These are phyloP conservation scores for Megalopta genalis DNA, from an alignment of 1,140 invertebrate species.

Conservation along the genomic window DNA sequence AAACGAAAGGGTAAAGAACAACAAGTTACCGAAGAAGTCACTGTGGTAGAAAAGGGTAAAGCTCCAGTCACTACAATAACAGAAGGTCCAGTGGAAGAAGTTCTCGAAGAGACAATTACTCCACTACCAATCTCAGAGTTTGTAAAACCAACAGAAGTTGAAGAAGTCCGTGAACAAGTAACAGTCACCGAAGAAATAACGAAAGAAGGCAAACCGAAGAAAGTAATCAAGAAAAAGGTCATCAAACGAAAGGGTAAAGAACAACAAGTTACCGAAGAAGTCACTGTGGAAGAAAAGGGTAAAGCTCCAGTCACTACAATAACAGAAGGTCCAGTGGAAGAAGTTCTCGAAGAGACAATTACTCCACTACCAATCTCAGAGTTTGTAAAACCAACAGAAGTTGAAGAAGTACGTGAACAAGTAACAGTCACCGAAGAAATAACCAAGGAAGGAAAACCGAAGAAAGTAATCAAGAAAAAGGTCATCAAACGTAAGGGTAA, in stretches of 20 bases:
- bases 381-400: constrained; percentile 81
- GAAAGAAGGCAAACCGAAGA: constrained; percentile 73
- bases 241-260: constrained; percentile 50
- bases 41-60: constrained; percentile 50
- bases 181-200: constrained; percentile 70
- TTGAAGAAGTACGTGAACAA: constrained; percentile 55
- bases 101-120: constrained; percentile 18
- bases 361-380: constrained; percentile 79
- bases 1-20: constrained; percentile 51
- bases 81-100: constrained; percentile 68
- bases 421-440: constrained; percentile 69
- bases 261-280: constrained; percentile 53
- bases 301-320: constrained; percentile 38
- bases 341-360: constrained; percentile 51
- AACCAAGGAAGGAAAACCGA: constrained; percentile 74
- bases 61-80: constrained; percentile 28
- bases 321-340: constrained; percentile 67
- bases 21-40: constrained; percentile 50
- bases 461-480: constrained; percentile 63
- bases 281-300: constrained; percentile 52
- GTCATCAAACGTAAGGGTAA: constrained; percentile 51
- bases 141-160: neutral
- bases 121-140: constrained; percentile 59
- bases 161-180: constrained; percentile 55
- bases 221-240: constrained; percentile 58